A percentile compares a stretch with the other conserved stretches of the same genome.
These are phyloP conservation scores for Eurytoma californica DNA, from an alignment of 2,888 invertebrate genomes.

Conservation along the genomic window DNA sequence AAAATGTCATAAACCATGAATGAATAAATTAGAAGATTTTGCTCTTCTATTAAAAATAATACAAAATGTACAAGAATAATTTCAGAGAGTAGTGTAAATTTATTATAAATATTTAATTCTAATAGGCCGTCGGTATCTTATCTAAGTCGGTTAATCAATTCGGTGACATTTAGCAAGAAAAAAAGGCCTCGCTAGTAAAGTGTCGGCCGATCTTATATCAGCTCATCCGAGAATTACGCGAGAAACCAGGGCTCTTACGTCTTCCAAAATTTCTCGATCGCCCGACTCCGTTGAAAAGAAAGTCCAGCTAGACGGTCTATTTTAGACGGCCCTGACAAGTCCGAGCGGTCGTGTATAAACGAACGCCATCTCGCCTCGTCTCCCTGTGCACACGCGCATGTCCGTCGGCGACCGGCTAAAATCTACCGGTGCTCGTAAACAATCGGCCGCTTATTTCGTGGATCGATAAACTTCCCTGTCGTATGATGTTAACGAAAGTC, in stretches of 20 bases:
- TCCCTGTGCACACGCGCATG: slow-evolving; percentile 22
- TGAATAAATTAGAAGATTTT: no score
- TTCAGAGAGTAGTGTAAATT: not conserved
- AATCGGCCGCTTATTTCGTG: not conserved
- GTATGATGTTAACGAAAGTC: not conserved
- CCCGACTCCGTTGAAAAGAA: slow-evolving; percentile 15
- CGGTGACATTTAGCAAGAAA: no score
- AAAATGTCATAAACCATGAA: no score
- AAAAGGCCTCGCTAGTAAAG: not conserved
- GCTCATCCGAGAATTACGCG: slow-evolving; percentile 23
- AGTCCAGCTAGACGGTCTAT: not conserved
- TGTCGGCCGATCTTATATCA: slow-evolving; percentile 36
- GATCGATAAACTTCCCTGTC: not conserved
- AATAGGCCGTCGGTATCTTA: not conserved
- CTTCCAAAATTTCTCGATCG: slow-evolving; percentile 35
- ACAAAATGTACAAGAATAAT: not conserved
- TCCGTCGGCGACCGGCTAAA: slow-evolving; percentile 29
- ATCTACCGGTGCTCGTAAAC: not conserved
- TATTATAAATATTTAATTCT: not conserved
- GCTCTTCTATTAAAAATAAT: no score
- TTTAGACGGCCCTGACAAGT: not conserved
- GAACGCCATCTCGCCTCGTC: slow-evolving; percentile 8
- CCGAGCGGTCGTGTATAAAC: no score
- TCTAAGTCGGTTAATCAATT: slow-evolving; percentile 24
- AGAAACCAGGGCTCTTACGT: slow-evolving; percentile 25